Evolutionary conservation across 2,888 invertebrate species (phyloP).

Genomic region (Lasius platythorax): DNA sequence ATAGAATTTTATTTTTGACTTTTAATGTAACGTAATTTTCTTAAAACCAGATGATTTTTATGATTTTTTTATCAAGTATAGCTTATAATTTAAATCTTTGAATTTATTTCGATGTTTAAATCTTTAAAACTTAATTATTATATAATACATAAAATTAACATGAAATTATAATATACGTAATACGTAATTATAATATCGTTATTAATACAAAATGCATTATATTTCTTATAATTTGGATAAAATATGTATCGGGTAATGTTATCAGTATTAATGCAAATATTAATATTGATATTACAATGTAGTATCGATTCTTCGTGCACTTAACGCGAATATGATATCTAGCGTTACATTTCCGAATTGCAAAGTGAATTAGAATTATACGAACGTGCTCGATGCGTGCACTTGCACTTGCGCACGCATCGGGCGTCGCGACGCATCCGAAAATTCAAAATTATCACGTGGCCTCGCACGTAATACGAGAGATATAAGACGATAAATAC

Average conservation of each 20-base stretch:
- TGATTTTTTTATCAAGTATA: background rate
- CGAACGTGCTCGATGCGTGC: constrained; percentile 31
- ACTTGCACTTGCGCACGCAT: background rate
- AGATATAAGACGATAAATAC: constrained; percentile 51
- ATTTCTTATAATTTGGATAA: background rate
- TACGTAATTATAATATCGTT: background rate
- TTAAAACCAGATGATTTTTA: too few species aligned
- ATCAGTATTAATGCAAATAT: background rate
- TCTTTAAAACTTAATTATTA: background rate
- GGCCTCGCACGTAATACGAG: constrained; percentile 32
- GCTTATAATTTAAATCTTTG: background rate
- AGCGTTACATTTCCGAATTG: background rate
- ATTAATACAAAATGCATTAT: constrained; percentile 3
- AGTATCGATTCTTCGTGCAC: background rate
- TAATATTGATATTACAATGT: background rate
- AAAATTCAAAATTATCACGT: constrained; percentile 55
- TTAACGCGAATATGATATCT: background rate
- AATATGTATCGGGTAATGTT: background rate
- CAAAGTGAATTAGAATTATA: constrained; percentile 18
- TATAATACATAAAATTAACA: background rate
- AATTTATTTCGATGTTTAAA: background rate
- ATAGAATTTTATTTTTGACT: background rate
- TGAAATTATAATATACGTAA: background rate
- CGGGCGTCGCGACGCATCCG: constrained; percentile 20
- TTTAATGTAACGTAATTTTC: background rate